Percentiles rank a stretch among this genome's conserved stretches.
Conservation (phyloP, 1,140 invertebrate genomes). For the Zaprionus gabonicus region DNA sequence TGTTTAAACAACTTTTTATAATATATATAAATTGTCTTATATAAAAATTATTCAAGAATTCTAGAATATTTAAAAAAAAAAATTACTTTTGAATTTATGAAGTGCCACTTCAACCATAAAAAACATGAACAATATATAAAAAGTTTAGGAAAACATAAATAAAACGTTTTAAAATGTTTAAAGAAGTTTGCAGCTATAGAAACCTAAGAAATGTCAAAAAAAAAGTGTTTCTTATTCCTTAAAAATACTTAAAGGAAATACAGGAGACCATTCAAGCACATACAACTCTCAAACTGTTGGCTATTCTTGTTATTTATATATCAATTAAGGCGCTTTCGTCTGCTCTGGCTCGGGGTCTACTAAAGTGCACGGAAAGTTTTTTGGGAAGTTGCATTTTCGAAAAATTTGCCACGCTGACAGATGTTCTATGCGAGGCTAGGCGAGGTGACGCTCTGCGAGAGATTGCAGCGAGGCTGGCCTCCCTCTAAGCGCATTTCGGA, state of each 20-base stretch:
- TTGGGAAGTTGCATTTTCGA: slow-evolving; percentile 47
- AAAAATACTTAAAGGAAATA: not conserved
- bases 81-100: too few species aligned
- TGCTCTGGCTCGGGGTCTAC: not conserved
- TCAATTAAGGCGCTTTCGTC: slow-evolving; percentile 43
- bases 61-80: too few species aligned
- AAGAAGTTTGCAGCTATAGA: too few species aligned
- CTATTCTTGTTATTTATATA: slow-evolving; percentile 47
- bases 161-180: too few species aligned
- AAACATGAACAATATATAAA: too few species aligned
- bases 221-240: too few species aligned
- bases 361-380: slow-evolving; percentile 46
- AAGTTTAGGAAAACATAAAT: too few species aligned
- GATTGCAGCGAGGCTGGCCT: slow-evolving; percentile 37
- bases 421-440: slow-evolving; percentile 37
- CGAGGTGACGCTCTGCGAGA: slow-evolving; percentile 3
- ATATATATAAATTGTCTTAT: too few species aligned
- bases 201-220: too few species aligned
- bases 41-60: too few species aligned
- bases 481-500: slow-evolving; percentile 59
- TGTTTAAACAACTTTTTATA: too few species aligned
- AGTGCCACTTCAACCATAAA: too few species aligned
- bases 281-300: not conserved
- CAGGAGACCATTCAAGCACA: not conserved
- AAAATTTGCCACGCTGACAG: slow-evolving; percentile 52